Conservation (phyloP, 2,797 vertebrate species). For the Sylvilagus floridanus region DNA sequence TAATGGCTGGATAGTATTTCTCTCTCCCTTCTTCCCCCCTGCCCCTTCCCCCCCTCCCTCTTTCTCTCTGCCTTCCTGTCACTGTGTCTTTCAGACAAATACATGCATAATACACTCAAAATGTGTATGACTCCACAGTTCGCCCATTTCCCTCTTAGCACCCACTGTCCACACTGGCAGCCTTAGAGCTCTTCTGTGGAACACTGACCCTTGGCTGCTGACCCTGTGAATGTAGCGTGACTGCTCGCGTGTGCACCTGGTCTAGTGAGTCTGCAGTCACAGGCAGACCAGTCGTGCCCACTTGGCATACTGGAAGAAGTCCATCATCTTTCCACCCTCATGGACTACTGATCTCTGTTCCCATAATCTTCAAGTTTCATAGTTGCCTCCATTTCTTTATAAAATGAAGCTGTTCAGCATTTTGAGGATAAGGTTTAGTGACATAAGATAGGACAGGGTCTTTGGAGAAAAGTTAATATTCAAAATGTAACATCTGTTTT, state of each 20-base stretch:
- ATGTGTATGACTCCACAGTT: not conserved
- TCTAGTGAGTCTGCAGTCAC: not conserved
- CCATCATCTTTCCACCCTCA: not conserved
- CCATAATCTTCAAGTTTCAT: not conserved
- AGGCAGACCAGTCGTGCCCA: not conserved
- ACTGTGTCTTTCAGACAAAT: no score
- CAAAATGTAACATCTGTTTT: conserved; percentile 1
- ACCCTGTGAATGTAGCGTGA: not conserved
- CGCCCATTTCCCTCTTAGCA: not conserved
- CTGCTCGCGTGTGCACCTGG: not conserved
- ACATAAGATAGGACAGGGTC: not conserved
- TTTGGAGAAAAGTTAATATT: not conserved
- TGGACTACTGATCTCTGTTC: not conserved
- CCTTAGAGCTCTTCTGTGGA: not conserved
- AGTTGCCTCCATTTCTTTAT: conserved; percentile 25
- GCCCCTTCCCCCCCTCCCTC: no score
- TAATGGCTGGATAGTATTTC: no score
- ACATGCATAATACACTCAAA: no score
- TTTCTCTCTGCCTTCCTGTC: no score
- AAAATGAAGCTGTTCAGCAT: not conserved
- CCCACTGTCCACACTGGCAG: accelerated
- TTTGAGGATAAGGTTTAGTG: not conserved
- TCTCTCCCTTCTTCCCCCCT: no score
- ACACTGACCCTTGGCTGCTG: not conserved
- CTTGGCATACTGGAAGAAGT: not conserved